Evolutionary conservation across 1,140 invertebrate species (phyloP), one percentile per base, ranked within the genome.

Genomic region (Drosophila subpulchrella): DNA sequence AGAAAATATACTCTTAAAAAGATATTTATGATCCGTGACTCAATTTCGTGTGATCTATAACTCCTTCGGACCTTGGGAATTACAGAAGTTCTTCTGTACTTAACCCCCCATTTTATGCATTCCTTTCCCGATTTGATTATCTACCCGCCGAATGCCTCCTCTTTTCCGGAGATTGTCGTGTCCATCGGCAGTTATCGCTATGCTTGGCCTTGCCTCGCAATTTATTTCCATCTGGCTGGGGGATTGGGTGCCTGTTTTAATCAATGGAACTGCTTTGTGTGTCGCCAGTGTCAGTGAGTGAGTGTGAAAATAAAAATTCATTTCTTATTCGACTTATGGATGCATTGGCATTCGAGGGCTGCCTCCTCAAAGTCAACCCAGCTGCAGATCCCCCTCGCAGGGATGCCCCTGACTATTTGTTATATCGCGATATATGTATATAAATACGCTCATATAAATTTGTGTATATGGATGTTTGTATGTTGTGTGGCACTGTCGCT

Each of bases 201-300:
- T 58, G 63, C 85, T 56, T 82, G 79, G 82, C 82, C 83, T 76
- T 77, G 83, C 60, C 75, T 76, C 66, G 79, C 73, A 66, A 75
- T 75, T 75, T 75, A 57, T 77, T 77, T 77, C 51, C 63, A 71
- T 77, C 41, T 60, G 50, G 54, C 32, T 39, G 34, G 44, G 51
- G 48, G 24, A 70, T 56, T 44, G 50, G 24, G 53, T 41, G 62
- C 59, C 66, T 59, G 48, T 51, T 55, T 88, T 83, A 86, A 86
- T 86, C 82, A 86, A 86, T 88, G 82, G 72, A 83, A 75, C 62
- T 53, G 66, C 79, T 82, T 86, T 86, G 83, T 84, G 50, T 57
- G 41, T 63, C 60, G 60, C 60, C 60, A 60, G 51, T 38, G 30
- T 30, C 46, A 50, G 50, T 75, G 54, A 53, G 39, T 46, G 55